phyloP scores from a whole-genome alignment of 2,888 invertebrate genomes.

The Cephus runcator region DNA sequence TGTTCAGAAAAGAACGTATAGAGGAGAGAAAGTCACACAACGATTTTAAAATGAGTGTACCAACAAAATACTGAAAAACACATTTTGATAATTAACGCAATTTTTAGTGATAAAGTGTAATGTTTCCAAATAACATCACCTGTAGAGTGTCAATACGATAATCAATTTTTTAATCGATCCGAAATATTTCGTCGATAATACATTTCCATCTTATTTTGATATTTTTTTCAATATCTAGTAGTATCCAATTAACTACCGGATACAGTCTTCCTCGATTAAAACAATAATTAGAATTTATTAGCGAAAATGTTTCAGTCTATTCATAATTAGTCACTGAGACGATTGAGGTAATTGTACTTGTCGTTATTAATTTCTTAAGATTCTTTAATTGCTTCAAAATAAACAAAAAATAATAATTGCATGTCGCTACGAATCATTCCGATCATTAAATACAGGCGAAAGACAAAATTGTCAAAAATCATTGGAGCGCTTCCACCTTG shows the following conservation, averaged over 20 bases:
- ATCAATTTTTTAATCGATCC: neutral
- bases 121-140: neutral
- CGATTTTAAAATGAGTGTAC: neutral
- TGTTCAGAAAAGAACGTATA: neutral
- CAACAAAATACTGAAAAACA: neutral
- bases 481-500: neutral
- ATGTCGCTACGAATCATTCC: neutral
- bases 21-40: neutral
- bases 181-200: neutral
- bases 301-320: neutral
- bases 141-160: neutral
- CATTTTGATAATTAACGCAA: neutral
- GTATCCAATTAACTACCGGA: neutral
- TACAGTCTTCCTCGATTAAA: constrained; percentile 31
- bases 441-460: neutral
- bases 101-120: neutral
- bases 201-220: neutral
- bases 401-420: neutral
- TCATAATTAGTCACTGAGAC: neutral
- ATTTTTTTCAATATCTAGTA: neutral
- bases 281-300: constrained; percentile 36
- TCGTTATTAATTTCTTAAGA: neutral
- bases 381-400: neutral
- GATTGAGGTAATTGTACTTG: neutral
- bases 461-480: neutral